These are phyloP conservation scores for Pelecanus crispus DNA, from an alignment of 2,113 vertebrate genomes.

Conservation along the genomic window DNA sequence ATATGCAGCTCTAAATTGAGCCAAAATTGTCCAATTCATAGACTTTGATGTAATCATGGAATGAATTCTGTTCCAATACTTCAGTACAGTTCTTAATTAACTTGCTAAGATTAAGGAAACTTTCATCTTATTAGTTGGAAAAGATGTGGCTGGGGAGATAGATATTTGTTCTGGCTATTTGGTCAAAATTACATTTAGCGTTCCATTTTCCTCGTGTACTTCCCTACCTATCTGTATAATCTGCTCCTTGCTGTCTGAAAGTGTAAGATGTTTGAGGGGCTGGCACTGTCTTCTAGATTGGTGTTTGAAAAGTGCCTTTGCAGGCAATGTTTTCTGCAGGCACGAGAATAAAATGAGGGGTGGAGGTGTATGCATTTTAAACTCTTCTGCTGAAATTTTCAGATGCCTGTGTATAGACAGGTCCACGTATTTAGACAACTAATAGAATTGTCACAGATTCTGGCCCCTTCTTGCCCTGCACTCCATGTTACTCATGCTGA, in stretches of 20 bases:
- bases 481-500: accelerated
- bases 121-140: background rate
- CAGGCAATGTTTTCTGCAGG: background rate
- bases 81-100: background rate
- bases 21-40: background rate
- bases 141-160: background rate
- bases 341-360: accelerated
- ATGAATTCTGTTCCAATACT: background rate
- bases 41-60: accelerated
- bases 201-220: background rate
- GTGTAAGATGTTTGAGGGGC: background rate
- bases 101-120: background rate
- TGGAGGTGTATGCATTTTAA: background rate
- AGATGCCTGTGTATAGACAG: background rate
- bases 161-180: background rate
- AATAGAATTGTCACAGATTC: background rate
- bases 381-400: background rate
- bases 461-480: accelerated
- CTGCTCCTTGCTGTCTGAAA: background rate
- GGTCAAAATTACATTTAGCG: background rate
- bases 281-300: background rate
- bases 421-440: background rate
- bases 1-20: background rate
- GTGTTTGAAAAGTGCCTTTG: background rate
- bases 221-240: background rate